Evolutionary conservation across 92 coral and sea anemone genomes (phyloP).

Genomic region (Chrysogorgia sp.): DNA sequence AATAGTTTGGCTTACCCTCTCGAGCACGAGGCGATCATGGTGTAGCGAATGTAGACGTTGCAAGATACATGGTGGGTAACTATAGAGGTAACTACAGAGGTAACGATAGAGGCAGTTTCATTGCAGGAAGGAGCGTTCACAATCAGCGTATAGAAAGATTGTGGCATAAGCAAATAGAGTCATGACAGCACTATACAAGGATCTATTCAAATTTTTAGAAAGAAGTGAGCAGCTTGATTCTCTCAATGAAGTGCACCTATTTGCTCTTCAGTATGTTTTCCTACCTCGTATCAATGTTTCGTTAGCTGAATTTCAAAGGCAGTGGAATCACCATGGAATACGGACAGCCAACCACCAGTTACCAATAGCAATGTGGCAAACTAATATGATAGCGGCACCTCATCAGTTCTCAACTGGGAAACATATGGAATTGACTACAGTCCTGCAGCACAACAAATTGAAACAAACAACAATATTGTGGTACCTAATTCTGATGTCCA

Average conservation of each 20-base stretch:
- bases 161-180: constrained; percentile 52
- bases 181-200: constrained; percentile 42
- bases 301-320: constrained; percentile 56
- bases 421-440: constrained; percentile 49
- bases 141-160: too few relatives aligned
- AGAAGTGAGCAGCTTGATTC: constrained; percentile 56
- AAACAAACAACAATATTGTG: constrained; percentile 38
- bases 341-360: constrained; percentile 56
- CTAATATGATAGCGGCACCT: constrained; percentile 27
- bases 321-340: constrained; percentile 61
- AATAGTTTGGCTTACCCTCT: constrained; percentile 44
- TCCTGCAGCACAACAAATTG: constrained; percentile 21
- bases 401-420: constrained; percentile 32
- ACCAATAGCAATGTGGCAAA: constrained; percentile 32
- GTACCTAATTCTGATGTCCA: constrained; percentile 29
- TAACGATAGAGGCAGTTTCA: constrained; percentile 36
- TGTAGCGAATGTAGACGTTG: constrained; percentile 25
- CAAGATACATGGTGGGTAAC: constrained; percentile 35
- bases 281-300: constrained; percentile 60
- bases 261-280: too few relatives aligned
- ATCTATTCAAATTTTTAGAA: constrained; percentile 50
- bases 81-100: too few relatives aligned
- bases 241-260: too few relatives aligned
- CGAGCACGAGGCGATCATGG: constrained; percentile 43
- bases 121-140: constrained; percentile 33